Conservation (phyloP, 2,888 invertebrate genomes). For the Cryptocheilus praepositus region DNA sequence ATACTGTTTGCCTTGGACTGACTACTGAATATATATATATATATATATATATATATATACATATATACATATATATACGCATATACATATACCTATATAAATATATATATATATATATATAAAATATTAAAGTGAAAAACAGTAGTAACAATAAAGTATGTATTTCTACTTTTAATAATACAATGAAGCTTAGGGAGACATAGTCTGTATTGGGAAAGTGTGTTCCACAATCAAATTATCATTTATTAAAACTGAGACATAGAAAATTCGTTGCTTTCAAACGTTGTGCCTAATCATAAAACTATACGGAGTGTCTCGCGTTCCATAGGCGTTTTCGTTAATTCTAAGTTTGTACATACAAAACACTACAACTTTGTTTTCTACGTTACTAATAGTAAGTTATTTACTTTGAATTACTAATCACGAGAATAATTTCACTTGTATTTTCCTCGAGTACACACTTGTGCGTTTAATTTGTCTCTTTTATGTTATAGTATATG, state of each 20-base stretch:
- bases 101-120: slow-evolving; percentile 13
- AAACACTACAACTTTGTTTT: slow-evolving; percentile 25
- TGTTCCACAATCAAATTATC: slow-evolving; percentile 69
- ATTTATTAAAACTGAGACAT: slow-evolving; percentile 46
- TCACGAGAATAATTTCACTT: slow-evolving; percentile 14
- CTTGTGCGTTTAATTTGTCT: slow-evolving; percentile 9
- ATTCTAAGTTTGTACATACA: slow-evolving; percentile 33
- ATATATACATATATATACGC: slow-evolving; percentile 12
- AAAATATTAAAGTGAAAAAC: slow-evolving; percentile 53
- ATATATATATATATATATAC: slow-evolving; percentile 9
- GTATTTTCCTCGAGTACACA: slow-evolving; percentile 24
- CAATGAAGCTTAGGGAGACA: slow-evolving; percentile 64
- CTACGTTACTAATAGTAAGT: slow-evolving; percentile 20
- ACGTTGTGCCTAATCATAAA: slow-evolving; percentile 61
- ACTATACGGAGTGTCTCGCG: slow-evolving; percentile 47
- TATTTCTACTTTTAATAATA: slow-evolving; percentile 75
- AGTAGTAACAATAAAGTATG: slow-evolving; percentile 69
- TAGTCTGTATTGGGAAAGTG: slow-evolving; percentile 65
- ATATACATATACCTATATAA: slow-evolving; percentile 3
- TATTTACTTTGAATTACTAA: slow-evolving; percentile 19
- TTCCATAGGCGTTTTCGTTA: slow-evolving; percentile 39
- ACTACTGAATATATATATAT: slow-evolving; percentile 63
- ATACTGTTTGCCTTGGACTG: slow-evolving; percentile 75
- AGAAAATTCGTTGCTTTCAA: slow-evolving; percentile 55
- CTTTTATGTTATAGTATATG: slow-evolving; percentile 27